Evolutionary conservation across 2,113 vertebrate genomes (phyloP).

Genomic region (Eptesicus fuscus): DNA sequence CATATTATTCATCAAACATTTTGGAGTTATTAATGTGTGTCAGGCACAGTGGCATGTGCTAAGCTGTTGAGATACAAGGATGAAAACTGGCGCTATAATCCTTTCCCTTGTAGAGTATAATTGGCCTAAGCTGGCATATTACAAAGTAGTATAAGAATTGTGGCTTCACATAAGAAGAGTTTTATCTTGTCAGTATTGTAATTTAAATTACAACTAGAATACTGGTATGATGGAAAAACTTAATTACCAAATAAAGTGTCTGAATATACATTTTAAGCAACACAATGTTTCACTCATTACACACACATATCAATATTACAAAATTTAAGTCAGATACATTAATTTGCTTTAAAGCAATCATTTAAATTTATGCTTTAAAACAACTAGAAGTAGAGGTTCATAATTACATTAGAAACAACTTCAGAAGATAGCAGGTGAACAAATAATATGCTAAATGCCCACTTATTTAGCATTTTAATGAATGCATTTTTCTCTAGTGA

Average conservation of each 20-base stretch:
- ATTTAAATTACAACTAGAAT: neutral
- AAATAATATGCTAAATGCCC: neutral
- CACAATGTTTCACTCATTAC: neutral
- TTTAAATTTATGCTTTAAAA: neutral
- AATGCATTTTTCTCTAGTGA: neutral
- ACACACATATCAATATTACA: neutral
- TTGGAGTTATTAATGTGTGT: neutral
- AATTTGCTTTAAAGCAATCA: neutral
- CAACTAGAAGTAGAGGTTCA: neutral
- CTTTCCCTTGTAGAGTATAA: neutral
- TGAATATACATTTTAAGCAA: neutral
- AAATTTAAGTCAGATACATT: neutral
- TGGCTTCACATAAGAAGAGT: neutral
- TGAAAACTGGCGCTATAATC: neutral
- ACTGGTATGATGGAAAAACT: neutral
- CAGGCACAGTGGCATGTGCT: neutral
- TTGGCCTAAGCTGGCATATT: neutral
- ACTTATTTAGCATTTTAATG: neutral
- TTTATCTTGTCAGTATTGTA: neutral
- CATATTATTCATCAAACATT: neutral
- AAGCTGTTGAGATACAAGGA: neutral
- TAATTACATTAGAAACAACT: neutral
- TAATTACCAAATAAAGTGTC: neutral
- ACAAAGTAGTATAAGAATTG: neutral
- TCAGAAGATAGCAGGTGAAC: neutral